Conservation (phyloP, 2,888 invertebrate genomes). For the Scaptomyza parva region DNA sequence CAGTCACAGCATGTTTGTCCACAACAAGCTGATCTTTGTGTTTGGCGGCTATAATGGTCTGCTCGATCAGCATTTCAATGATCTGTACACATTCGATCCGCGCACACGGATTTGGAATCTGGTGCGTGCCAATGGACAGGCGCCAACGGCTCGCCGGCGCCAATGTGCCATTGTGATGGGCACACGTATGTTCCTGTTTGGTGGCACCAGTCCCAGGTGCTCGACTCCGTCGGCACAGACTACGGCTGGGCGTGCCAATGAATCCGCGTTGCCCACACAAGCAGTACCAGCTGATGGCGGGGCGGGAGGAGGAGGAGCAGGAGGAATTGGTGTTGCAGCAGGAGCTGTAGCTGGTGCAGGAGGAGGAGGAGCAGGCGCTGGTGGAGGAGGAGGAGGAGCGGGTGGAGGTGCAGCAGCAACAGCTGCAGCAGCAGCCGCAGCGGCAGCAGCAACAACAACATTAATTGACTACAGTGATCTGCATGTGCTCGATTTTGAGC, state of each 20-base stretch:
- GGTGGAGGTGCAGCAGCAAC: constrained; percentile 2
- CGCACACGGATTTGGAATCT: constrained; percentile 87
- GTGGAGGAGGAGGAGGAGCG: background rate
- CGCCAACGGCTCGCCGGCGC: constrained; percentile 89
- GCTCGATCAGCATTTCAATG: constrained; percentile 91
- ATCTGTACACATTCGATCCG: constrained; percentile 91
- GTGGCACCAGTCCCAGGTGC: constrained; percentile 92
- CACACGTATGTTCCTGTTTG: constrained; percentile 92
- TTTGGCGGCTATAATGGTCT: constrained; percentile 96
- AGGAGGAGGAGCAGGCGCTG: too few relatives aligned
- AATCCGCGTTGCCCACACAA: constrained; percentile 7
- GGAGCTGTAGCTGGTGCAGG: constrained; percentile 5
- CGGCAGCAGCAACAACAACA: constrained; percentile 22
- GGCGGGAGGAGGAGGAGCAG: background rate
- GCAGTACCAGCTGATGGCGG: background rate
- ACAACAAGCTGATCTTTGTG: constrained; percentile 91
- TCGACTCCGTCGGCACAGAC: background rate
- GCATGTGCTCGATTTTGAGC: constrained; percentile 92
- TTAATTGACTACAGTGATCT: constrained; percentile 93
- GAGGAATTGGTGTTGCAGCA: background rate
- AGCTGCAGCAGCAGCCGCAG: constrained; percentile 9
- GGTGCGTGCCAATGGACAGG: constrained; percentile 86
- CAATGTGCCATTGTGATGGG: constrained; percentile 93
- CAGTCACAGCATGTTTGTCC: constrained; percentile 95
- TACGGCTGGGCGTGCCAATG: constrained; percentile 10